Conservation (phyloP, 2,113 vertebrate species). For the Brachyhypopomus gauderio region DNA sequence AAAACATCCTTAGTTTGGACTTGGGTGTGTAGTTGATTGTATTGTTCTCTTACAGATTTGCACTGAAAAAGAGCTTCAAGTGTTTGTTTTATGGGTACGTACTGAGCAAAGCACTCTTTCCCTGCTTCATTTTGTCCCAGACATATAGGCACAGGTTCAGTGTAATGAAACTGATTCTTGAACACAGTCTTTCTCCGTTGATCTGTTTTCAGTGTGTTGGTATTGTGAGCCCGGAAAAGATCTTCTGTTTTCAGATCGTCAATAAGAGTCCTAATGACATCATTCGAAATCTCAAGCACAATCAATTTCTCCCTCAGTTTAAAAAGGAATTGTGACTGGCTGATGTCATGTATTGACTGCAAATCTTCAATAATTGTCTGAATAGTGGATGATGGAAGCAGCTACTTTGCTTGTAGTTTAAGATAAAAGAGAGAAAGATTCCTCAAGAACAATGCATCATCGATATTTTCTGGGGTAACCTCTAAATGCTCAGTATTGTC, state of each 20-base stretch:
- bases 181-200: no score
- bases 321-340: neutral
- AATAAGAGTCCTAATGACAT: neutral
- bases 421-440: neutral
- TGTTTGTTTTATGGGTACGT: no score
- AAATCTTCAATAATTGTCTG: constrained; percentile 11
- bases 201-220: no score
- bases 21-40: neutral
- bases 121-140: constrained; percentile 20
- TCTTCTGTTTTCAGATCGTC: neutral
- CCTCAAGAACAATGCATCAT: neutral
- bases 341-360: constrained; percentile 11
- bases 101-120: constrained; percentile 8
- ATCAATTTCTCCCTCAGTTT: neutral
- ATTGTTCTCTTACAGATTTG: constrained; percentile 4
- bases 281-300: constrained; percentile 3
- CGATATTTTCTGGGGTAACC: neutral
- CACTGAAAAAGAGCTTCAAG: constrained; percentile 4
- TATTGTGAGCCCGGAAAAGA: neutral
- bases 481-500: neutral
- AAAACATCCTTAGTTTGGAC: no score
- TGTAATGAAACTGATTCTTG: no score
- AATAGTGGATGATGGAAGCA: neutral
- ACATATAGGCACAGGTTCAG: no score
- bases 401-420: neutral